A percentile compares a stretch with the other conserved stretches of the same genome.
phyloP scores from a whole-genome alignment of 2,888 invertebrate species.

The Camponotus fellah region DNA sequence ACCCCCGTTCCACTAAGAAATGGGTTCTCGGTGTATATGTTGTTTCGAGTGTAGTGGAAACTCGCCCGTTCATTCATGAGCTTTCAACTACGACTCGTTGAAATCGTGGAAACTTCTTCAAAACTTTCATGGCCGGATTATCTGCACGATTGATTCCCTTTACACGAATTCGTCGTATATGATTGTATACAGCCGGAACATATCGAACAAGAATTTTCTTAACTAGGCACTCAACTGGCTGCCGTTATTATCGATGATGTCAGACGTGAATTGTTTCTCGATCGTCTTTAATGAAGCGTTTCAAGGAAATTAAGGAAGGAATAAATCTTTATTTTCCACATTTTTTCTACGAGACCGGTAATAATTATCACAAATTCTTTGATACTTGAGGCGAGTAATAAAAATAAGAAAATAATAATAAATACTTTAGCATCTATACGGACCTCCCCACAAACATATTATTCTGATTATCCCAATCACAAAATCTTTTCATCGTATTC shows the following conservation, averaged over 20 bases:
- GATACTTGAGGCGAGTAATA: background rate
- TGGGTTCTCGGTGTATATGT: slow-evolving; percentile 66
- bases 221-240: background rate
- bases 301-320: background rate
- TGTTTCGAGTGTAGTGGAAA: slow-evolving; percentile 70
- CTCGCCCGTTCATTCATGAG: slow-evolving; percentile 80
- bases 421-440: background rate
- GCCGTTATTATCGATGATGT: slow-evolving; percentile 12
- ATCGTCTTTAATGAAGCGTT: background rate
- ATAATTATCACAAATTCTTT: background rate
- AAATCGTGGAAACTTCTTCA: slow-evolving; percentile 74
- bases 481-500: background rate
- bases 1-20: slow-evolving; percentile 67
- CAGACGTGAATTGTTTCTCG: background rate
- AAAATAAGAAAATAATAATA: background rate
- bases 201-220: slow-evolving; percentile 11
- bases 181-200: slow-evolving; percentile 19
- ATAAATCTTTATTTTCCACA: background rate
- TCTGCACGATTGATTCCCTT: slow-evolving; percentile 71
- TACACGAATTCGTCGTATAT: slow-evolving; percentile 60
- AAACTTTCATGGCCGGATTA: slow-evolving; percentile 71
- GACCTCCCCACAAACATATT: background rate
- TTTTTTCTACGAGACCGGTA: background rate
- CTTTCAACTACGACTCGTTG: slow-evolving; percentile 75
- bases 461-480: no score